A percentile compares a stretch with the other conserved stretches of the same genome.
Conservation (phyloP, 2,113 vertebrate species). For the Tautogolabrus adspersus region DNA sequence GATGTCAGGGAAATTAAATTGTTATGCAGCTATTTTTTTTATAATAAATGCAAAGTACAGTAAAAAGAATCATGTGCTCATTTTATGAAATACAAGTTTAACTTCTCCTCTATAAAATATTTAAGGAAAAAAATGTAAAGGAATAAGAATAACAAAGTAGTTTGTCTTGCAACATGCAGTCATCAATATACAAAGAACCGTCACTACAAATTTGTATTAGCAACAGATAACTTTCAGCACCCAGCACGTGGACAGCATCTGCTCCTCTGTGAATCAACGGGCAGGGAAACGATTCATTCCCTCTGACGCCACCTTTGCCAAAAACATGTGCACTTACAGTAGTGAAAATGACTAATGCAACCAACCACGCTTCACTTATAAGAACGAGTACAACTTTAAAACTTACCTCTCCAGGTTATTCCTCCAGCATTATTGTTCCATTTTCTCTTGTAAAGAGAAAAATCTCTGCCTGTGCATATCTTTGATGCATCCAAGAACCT, state of each 20-base stretch:
- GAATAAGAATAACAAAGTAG: neutral
- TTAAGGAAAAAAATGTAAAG: neutral
- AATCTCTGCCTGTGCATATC: conserved; percentile 44
- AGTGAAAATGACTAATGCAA: neutral
- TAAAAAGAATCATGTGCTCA: neutral
- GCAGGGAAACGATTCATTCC: conserved; percentile 29
- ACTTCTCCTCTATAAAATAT: neutral
- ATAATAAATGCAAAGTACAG: no score
- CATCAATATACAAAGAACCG: conserved; percentile 29
- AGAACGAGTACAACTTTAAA: conserved; percentile 60
- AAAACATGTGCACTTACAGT: conserved; percentile 12
- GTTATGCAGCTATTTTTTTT: no score
- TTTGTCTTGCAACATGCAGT: conserved; percentile 10
- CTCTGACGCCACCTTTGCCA: conserved; percentile 13
- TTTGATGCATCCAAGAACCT: conserved; percentile 40
- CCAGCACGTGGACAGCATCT: conserved; percentile 52
- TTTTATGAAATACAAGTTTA: neutral
- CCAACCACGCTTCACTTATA: conserved; percentile 9
- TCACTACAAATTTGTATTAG: conserved; percentile 13
- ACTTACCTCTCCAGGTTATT: conserved; percentile 73
- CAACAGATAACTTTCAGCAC: conserved; percentile 59
- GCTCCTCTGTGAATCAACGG: conserved; percentile 28
- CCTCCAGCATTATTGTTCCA: conserved; percentile 54
- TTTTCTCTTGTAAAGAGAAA: conserved; percentile 42
- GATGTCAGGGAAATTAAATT: neutral